A percentile compares a stretch with the other conserved stretches of the same genome.
Evolutionary conservation across 2,113 vertebrate species (phyloP).

Genomic region (Cyanoramphus novaezelandiae): DNA sequence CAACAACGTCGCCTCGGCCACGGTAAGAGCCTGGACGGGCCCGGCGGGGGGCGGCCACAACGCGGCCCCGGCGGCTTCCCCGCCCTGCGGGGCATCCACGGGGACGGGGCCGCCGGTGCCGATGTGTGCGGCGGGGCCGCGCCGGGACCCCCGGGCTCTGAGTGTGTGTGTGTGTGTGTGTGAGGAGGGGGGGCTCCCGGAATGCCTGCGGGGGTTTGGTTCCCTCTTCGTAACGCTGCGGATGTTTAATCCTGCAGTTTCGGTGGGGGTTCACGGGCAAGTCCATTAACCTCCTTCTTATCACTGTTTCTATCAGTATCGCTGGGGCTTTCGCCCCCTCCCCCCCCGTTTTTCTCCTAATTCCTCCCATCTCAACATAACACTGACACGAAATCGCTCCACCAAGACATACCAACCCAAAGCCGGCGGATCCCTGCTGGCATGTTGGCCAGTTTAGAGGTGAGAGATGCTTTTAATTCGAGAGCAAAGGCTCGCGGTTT

Average conservation of each 20-base stretch:
- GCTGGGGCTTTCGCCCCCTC: background rate
- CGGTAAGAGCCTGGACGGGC: slow-evolving; percentile 79
- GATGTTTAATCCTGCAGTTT: background rate
- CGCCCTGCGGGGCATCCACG: background rate
- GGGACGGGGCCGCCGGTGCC: background rate
- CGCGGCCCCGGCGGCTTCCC: background rate
- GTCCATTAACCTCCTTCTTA: background rate
- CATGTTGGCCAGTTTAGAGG: background rate
- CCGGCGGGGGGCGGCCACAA: background rate
- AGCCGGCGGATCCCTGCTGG: slow-evolving; percentile 21
- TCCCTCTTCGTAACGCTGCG: background rate
- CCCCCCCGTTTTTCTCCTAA: background rate
- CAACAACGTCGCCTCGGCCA: slow-evolving; percentile 91
- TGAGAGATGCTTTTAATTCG: slow-evolving; percentile 57
- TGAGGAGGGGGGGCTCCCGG: background rate
- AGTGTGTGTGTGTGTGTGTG: background rate
- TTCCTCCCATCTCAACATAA: background rate
- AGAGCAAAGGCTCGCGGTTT: background rate
- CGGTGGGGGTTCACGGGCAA: background rate
- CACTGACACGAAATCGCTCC: background rate
- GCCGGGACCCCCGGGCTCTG: background rate
- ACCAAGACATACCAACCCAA: background rate
- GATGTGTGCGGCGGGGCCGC: background rate
- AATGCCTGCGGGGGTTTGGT: background rate
- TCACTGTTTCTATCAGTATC: background rate